Base-by-base conservation (phyloP, 2,888 invertebrate genomes). In the Drosophila birchii region DNA sequence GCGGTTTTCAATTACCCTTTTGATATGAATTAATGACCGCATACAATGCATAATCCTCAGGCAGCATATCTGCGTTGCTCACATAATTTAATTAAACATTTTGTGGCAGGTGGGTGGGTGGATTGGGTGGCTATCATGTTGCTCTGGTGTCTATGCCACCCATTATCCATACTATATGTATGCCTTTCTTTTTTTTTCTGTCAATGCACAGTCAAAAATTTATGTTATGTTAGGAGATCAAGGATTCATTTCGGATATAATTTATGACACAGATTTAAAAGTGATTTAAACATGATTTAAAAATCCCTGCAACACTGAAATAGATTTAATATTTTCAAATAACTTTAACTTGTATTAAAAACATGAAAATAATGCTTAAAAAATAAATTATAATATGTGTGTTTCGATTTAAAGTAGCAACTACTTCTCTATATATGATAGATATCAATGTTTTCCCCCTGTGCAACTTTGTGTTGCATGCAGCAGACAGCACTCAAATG, bases 1-100 rank as follows among this genome's bases (percentile, higher is more conserved):
- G 86, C 87, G 88, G 87, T 84, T 86, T 86, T 88, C 88, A 86
- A 86, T 86, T 86, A 86, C 88, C 79, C 82, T 85, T 81, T 75
- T 84, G 88, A 86, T 86, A 84, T 86, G 77, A 86, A 88, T 86
- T 88, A 86, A 86, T 86, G 87, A 76, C 80, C 74, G 51, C 78
- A 76, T 60, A 75, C 51, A 72, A 56, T 70, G 71, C 56, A 62
- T 56, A 72, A 57, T 69, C 68, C 68, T 69, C 55, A 49, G 55
- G 69, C 68, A 38, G 49, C 56, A 56, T 51, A 68, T 68, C 69
- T 47, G 23, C 38, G 44, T 38, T 12, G 47, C 68, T 68, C 69
- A 61, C 59, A 81, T 77, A 83, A 74, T 84, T 83, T 81, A 84
- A 86, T 86, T 74, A 74, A 80, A 76, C 71, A 68, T 58, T 64